Evolutionary conservation across 2,113 vertebrate species (phyloP).

Genomic region (Plecotus auritus): DNA sequence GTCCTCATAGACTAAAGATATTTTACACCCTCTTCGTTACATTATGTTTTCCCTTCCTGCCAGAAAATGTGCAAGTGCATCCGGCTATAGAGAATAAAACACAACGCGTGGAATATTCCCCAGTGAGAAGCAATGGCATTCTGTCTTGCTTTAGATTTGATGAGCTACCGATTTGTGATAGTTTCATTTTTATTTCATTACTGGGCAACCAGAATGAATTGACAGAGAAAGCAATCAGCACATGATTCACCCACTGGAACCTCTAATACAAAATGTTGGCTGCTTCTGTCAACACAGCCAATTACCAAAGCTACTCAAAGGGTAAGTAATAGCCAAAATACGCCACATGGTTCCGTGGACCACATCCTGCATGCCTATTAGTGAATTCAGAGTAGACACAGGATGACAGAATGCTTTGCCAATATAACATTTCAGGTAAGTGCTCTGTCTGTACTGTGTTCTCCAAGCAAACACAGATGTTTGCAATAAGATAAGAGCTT

Average conservation of each 20-base stretch:
- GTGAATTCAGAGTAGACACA: not conserved
- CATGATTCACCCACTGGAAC: slow-evolving; percentile 64
- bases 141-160: slow-evolving; percentile 69
- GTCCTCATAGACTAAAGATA: not conserved
- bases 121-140: slow-evolving; percentile 13
- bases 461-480: not conserved
- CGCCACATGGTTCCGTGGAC: not conserved
- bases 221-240: slow-evolving; percentile 73
- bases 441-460: not conserved
- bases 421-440: slow-evolving; percentile 16
- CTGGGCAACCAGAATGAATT: slow-evolving; percentile 67
- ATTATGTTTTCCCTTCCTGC: not conserved
- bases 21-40: not conserved
- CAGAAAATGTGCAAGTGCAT: not conserved
- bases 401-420: slow-evolving; percentile 29
- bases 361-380: slow-evolving; percentile 30
- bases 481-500: not conserved
- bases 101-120: not conserved
- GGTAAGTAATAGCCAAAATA: slow-evolving; percentile 47
- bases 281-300: slow-evolving; percentile 67
- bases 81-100: not conserved
- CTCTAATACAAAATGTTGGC: slow-evolving; percentile 59
- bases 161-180: slow-evolving; percentile 67
- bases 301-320: slow-evolving; percentile 71
- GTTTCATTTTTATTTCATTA: slow-evolving; percentile 74